These are phyloP conservation scores for Pemphredon lugubris DNA, from an alignment of 2,888 invertebrate species.

Conservation along the genomic window DNA sequence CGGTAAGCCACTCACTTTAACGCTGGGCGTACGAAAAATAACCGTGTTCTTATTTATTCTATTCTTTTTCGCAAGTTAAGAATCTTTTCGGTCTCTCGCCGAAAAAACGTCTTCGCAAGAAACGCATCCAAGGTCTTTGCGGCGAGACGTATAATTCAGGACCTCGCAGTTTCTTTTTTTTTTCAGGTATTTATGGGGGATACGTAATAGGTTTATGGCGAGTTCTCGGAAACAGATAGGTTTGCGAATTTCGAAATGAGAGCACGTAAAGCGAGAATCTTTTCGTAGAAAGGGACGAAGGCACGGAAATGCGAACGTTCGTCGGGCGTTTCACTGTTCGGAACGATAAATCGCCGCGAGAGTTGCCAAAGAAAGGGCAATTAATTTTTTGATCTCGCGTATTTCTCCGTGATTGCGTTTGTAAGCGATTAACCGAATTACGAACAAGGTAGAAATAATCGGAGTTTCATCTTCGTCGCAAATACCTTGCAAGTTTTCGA, in stretches of 20 bases:
- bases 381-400: too few relatives aligned
- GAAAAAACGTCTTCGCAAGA: neutral
- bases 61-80: too few relatives aligned
- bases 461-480: too few relatives aligned
- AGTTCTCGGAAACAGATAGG: conserved; percentile 14
- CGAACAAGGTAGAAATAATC: too few relatives aligned
- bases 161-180: neutral
- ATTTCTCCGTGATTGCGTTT: too few relatives aligned
- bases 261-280: neutral
- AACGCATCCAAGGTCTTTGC: neutral
- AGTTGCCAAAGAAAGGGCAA: too few relatives aligned
- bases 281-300: neutral
- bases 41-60: too few relatives aligned
- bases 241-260: conserved; percentile 8
- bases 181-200: conserved; percentile 16
- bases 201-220: conserved; percentile 2
- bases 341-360: neutral
- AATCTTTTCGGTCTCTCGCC: too few relatives aligned
- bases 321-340: neutral
- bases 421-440: too few relatives aligned
- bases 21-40: too few relatives aligned
- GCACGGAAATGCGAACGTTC: neutral
- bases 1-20: too few relatives aligned
- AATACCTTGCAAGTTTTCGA: too few relatives aligned
- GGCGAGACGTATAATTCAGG: conserved; percentile 1